phyloP scores from a whole-genome alignment of 2,113 vertebrate genomes.

The Rhinopomastus cyanomelas region DNA sequence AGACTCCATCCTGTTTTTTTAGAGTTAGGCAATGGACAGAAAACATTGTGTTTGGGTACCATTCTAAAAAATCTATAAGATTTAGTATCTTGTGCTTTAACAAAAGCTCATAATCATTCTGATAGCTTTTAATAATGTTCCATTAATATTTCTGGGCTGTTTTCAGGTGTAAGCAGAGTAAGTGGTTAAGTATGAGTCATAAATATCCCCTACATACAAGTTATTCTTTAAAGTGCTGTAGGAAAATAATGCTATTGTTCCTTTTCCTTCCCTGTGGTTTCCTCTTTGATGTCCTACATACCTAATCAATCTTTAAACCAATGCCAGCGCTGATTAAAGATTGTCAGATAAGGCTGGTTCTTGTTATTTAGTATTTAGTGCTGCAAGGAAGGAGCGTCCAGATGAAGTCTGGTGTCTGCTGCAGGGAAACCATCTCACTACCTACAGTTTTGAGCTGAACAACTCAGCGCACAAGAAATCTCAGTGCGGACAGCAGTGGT shows the following conservation, averaged over 20 bases:
- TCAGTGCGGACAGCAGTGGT: neutral
- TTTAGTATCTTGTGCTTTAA: neutral
- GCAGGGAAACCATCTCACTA: neutral
- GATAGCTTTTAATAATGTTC: neutral
- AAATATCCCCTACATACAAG: neutral
- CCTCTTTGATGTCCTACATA: constrained; percentile 34
- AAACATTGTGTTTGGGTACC: neutral
- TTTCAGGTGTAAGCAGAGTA: neutral
- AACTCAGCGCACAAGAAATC: neutral
- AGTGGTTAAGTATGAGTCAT: neutral
- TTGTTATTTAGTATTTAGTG: constrained; percentile 6
- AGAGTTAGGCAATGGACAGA: neutral
- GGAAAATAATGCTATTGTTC: constrained; percentile 50
- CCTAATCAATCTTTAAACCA: constrained; percentile 55
- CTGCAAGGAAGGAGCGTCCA: neutral
- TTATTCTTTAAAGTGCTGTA: constrained; percentile 19
- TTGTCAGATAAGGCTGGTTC: constrained; percentile 6
- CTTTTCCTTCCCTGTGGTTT: constrained; percentile 46
- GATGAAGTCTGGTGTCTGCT: neutral
- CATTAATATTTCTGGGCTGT: neutral
- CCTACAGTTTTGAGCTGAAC: neutral
- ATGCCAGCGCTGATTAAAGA: constrained; percentile 40
- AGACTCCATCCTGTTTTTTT: neutral
- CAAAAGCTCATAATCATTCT: neutral
- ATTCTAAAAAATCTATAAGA: neutral